These are phyloP conservation scores for Leptodactylus fallax DNA, from an alignment of 2,797 vertebrate species.

Conservation along the genomic window DNA sequence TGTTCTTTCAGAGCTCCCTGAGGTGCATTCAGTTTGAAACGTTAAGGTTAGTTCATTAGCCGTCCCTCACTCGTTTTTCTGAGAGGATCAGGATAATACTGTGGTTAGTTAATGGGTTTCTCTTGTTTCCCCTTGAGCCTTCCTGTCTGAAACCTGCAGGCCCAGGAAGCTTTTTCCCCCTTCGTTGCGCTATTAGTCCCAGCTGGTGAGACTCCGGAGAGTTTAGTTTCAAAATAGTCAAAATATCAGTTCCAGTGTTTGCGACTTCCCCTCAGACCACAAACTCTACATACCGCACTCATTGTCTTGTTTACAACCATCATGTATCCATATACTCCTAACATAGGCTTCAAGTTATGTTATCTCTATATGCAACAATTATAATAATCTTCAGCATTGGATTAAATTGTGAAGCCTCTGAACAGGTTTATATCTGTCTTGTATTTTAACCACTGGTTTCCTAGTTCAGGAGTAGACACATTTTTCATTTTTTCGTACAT, in stretches of 20 bases:
- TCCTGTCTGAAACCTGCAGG: slow-evolving; percentile 90
- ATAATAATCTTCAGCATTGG: background rate
- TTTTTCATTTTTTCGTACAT: no score
- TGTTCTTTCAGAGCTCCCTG: slow-evolving; percentile 90
- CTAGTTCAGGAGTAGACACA: no score
- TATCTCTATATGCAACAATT: background rate
- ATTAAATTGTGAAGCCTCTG: background rate
- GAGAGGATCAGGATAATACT: slow-evolving; percentile 96
- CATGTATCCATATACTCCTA: background rate
- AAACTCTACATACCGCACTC: slow-evolving; percentile 3
- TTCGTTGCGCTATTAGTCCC: slow-evolving; percentile 80
- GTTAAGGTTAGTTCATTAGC: slow-evolving; percentile 95
- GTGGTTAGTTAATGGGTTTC: slow-evolving; percentile 99
- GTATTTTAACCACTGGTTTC: background rate
- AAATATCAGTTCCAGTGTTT: slow-evolving; percentile 72
- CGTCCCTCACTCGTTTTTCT: slow-evolving; percentile 89
- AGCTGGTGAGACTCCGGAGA: slow-evolving; percentile 82
- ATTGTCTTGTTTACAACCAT: background rate
- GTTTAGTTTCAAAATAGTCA: slow-evolving; percentile 79
- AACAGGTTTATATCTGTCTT: background rate
- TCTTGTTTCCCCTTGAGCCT: slow-evolving; percentile 95
- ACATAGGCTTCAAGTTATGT: background rate
- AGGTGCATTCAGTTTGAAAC: slow-evolving; percentile 85
- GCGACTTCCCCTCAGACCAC: slow-evolving; percentile 69
- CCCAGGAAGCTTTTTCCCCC: slow-evolving; percentile 83